Percentiles rank a stretch among this genome's conserved stretches.
These are phyloP conservation scores for Atopsyche davidsoni DNA, from an alignment of 1,140 invertebrate genomes.

Conservation along the genomic window DNA sequence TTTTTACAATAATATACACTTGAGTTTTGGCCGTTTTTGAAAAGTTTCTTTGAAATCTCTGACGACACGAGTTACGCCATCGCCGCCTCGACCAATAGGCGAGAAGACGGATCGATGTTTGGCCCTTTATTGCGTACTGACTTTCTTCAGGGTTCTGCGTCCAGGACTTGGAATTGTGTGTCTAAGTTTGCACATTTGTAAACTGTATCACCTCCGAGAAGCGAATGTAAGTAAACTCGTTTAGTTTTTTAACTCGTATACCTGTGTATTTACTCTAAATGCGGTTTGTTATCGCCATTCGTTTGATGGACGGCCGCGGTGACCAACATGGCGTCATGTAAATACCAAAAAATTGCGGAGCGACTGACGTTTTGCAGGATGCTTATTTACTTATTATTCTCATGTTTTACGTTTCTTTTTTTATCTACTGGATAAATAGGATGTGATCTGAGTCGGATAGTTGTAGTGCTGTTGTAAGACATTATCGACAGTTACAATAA, in stretches of 20 bases:
- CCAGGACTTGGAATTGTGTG: conserved; percentile 56
- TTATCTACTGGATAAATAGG: too few species aligned
- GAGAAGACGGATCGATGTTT: conserved; percentile 55
- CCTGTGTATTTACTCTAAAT: conserved; percentile 6
- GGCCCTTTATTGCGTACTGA: conserved; percentile 53
- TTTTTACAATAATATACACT: too few species aligned
- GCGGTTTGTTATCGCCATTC: background rate
- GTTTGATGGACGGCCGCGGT: conserved; percentile 34
- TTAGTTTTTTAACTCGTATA: conserved; percentile 16
- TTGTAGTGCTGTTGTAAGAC: too few species aligned
- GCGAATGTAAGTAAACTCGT: conserved; percentile 47
- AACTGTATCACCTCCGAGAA: conserved; percentile 49
- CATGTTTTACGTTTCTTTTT: too few species aligned
- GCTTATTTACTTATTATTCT: too few species aligned
- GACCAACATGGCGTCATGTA: conserved; percentile 46
- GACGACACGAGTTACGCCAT: conserved; percentile 12
- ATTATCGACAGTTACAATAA: too few species aligned
- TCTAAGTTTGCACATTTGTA: conserved; percentile 51
- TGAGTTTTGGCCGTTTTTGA: too few species aligned
- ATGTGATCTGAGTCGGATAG: too few species aligned
- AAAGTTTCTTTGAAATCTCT: too few species aligned
- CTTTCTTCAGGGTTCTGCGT: conserved; percentile 54
- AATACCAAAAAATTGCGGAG: conserved; percentile 18
- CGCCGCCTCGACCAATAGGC: conserved; percentile 18
- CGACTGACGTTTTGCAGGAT: background rate